Base-by-base conservation (phyloP, 2,888 invertebrate genomes). In the Scaptomyza parva region DNA sequence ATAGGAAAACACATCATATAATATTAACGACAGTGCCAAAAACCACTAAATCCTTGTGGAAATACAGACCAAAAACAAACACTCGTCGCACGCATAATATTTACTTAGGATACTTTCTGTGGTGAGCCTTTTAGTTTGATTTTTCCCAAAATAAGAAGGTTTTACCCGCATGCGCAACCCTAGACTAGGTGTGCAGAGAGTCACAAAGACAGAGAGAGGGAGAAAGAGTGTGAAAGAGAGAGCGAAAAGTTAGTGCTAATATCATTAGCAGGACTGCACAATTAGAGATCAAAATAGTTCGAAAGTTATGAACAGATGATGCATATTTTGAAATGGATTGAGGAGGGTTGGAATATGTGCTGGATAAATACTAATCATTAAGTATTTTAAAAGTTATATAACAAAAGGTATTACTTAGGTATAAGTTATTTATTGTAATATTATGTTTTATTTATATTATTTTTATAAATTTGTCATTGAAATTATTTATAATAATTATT, bases 211-310 rank as follows among this genome's bases (percentile, higher is more conserved):
- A 17, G 3, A 14, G 68, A 71, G 75, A 30, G 18, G 3, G 20
- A 33, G 9, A 20, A 6, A 9, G 30, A 9, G 6, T n/a, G 5
- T 30, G 28, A n/a, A 2, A 17, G n/a, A 11, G 30, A 6, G 6
- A 6, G 78, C 78, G 83, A 78, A 79, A 80, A 84, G 84, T 86
- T 83, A 86, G 76, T 85, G 88, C 75, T 80, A 80, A 85, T 76
- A 68, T 76, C 79, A 88, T 87, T 85, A 79, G 48, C 59, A 55
- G 11, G 44, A 55, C 40, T n/a, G n/a, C 50, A 74, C 54, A 66
- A 50, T 45, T 39, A 43, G 45, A 22, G 44, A 39, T 35, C 53
- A 54, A 54, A 11, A 20, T 18, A 30, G 3, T 30, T 30, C 5
- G 6, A n/a, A 26, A n/a, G 26, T 6, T 14, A 22, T 17, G 7